Percentiles rank a stretch among this genome's conserved stretches.
phyloP scores from a whole-genome alignment of 2,888 invertebrate species.

The Synergus gifuensis region DNA sequence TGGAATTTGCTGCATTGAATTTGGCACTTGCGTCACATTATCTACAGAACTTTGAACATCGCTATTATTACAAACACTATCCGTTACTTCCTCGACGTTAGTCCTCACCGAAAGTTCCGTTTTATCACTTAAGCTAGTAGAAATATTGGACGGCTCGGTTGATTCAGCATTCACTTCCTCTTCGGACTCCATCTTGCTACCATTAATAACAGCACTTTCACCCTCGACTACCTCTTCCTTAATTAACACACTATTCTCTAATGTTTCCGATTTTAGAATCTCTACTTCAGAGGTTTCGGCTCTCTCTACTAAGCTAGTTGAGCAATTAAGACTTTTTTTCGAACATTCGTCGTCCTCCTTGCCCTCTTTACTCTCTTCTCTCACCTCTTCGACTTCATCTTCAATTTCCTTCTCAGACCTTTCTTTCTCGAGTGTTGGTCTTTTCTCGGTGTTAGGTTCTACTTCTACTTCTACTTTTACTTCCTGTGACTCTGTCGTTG shows the following conservation, averaged over 20 bases:
- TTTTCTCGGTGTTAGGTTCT: constrained; percentile 44
- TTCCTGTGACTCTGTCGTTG: constrained; percentile 43
- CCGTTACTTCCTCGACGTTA: constrained; percentile 68
- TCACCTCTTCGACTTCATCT: constrained; percentile 1
- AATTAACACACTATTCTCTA: constrained; percentile 69
- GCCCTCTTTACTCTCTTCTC: constrained; percentile 35
- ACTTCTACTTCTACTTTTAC: constrained; percentile 44
- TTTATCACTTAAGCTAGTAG: constrained; percentile 76
- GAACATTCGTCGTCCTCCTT: constrained; percentile 58
- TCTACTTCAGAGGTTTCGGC: constrained; percentile 61
- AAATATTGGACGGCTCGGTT: constrained; percentile 77
- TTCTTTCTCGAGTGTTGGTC: constrained; percentile 37
- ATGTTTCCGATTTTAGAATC: constrained; percentile 57
- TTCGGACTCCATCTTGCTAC: constrained; percentile 66
- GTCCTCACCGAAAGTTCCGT: constrained; percentile 64
- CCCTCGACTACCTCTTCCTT: constrained; percentile 66
- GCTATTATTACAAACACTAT: constrained; percentile 75
- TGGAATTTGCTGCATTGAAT: constrained; percentile 79
- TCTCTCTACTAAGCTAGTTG: constrained; percentile 72
- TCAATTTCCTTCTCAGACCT: constrained; percentile 39
- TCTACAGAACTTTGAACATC: constrained; percentile 75
- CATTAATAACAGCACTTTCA: constrained; percentile 73
- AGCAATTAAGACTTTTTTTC: constrained; percentile 70
- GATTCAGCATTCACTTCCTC: constrained; percentile 71
- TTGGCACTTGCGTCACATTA: constrained; percentile 77